phyloP scores from a whole-genome alignment of 2,888 invertebrate species.

The Pollenia labialis region DNA sequence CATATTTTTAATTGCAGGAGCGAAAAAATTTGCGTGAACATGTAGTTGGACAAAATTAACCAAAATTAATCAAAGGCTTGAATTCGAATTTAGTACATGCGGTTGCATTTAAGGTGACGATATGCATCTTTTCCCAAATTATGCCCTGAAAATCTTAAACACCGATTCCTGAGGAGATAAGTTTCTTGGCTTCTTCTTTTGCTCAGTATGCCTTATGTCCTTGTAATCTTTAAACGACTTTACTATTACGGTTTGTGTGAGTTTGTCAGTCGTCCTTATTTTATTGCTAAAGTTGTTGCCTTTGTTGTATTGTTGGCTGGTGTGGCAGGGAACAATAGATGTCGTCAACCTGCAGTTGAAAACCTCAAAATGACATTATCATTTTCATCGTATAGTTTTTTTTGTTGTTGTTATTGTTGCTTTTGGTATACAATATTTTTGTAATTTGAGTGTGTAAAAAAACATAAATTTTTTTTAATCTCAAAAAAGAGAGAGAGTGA shows the following conservation, averaged over 20 bases:
- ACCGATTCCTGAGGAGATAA: too few relatives aligned
- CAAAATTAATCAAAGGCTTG: too few relatives aligned
- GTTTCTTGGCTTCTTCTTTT: too few relatives aligned
- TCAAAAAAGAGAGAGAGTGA: conserved; percentile 13
- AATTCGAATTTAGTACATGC: too few relatives aligned
- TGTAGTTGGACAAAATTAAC: too few relatives aligned
- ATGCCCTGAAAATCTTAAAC: too few relatives aligned
- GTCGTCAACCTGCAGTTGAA: conserved; percentile 72
- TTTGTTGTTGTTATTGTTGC: not conserved
- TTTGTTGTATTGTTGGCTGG: conserved; percentile 40
- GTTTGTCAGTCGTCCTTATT: conserved; percentile 28
- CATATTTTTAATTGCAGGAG: too few relatives aligned
- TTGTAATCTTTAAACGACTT: conserved; percentile 21
- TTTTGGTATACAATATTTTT: conserved; percentile 16
- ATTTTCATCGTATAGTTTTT: conserved; percentile 46
- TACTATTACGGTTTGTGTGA: not conserved
- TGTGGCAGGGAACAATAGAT: conserved; percentile 64
- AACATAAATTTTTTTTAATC: conserved; percentile 6
- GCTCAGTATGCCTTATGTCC: not conserved
- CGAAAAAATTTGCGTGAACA: too few relatives aligned
- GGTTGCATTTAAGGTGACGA: too few relatives aligned
- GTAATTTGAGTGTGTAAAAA: conserved; percentile 14
- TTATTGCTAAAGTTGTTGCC: conserved; percentile 8
- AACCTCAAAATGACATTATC: conserved; percentile 73
- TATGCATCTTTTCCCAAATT: too few relatives aligned